These are phyloP conservation scores for Ferrisia virgata DNA, from an alignment of 2,888 invertebrate species.

Conservation along the genomic window DNA sequence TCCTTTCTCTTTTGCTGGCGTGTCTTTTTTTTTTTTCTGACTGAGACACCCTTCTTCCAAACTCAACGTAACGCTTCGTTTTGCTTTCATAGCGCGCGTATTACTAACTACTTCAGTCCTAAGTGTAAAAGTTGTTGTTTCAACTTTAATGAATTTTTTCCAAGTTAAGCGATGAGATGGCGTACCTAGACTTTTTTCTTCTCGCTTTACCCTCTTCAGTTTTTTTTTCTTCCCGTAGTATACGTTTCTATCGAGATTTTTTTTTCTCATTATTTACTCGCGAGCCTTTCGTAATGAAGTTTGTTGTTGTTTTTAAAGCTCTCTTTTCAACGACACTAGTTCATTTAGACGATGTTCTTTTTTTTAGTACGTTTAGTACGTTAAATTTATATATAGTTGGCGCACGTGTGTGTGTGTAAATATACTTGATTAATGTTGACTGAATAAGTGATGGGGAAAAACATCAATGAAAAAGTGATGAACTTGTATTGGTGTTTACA, in stretches of 20 bases:
- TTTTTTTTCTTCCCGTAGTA: neutral
- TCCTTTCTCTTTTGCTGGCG: neutral
- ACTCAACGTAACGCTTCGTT: neutral
- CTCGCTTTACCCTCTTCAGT: neutral
- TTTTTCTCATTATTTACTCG: neutral
- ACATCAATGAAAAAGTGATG: no score
- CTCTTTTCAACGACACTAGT: neutral
- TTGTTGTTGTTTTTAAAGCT: neutral
- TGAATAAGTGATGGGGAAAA: no score
- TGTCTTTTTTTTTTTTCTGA: no score
- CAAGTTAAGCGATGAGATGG: neutral
- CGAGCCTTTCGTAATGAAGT: neutral
- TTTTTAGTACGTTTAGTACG: neutral
- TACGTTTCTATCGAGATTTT: neutral
- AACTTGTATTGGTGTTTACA: no score
- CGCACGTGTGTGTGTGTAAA: no score
- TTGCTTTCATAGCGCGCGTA: neutral
- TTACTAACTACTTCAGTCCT: neutral
- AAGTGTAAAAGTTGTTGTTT: constrained; percentile 17
- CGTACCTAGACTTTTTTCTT: neutral
- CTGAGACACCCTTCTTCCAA: neutral
- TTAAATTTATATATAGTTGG: no score
- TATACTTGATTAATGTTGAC: no score
- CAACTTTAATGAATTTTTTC: constrained; percentile 14
- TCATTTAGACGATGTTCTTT: neutral